These are phyloP conservation scores for Ovis aries DNA, from an alignment of 2,113 vertebrate genomes.

Conservation along the genomic window DNA sequence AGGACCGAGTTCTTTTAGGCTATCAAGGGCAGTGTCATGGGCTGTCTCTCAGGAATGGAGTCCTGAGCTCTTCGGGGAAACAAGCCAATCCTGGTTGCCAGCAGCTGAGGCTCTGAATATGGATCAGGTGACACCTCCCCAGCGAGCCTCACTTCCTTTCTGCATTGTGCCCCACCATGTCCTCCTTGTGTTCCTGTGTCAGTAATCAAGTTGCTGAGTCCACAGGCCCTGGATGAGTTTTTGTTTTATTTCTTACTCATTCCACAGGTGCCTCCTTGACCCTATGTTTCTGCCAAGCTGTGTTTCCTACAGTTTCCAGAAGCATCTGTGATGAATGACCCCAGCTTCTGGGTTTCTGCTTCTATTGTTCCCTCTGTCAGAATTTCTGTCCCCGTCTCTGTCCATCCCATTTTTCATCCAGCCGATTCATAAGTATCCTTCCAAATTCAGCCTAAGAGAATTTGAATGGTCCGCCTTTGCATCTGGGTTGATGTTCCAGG, in stretches of 20 bases:
- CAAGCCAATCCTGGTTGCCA: accelerated
- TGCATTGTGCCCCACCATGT: accelerated
- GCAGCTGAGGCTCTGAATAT: no score
- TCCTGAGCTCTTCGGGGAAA: background rate
- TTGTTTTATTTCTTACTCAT: background rate
- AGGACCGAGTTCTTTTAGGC: background rate
- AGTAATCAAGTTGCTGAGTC: accelerated
- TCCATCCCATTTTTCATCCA: background rate
- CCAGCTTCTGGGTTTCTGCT: background rate
- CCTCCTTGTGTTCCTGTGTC: background rate
- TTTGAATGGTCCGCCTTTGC: background rate
- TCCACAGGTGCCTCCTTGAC: background rate
- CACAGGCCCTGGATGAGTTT: background rate
- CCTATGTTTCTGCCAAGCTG: background rate
- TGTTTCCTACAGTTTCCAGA: background rate
- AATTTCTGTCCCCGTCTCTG: background rate
- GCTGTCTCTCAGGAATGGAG: background rate
- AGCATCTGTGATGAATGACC: background rate
- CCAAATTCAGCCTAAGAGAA: background rate
- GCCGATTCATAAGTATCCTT: background rate
- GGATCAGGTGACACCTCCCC: background rate
- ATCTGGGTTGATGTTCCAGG: background rate
- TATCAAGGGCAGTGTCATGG: background rate
- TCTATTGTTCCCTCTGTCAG: background rate
- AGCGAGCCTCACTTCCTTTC: accelerated